Evolutionary conservation across 1,140 invertebrate genomes (phyloP).

Genomic region (Elymnias hypermnestra): DNA sequence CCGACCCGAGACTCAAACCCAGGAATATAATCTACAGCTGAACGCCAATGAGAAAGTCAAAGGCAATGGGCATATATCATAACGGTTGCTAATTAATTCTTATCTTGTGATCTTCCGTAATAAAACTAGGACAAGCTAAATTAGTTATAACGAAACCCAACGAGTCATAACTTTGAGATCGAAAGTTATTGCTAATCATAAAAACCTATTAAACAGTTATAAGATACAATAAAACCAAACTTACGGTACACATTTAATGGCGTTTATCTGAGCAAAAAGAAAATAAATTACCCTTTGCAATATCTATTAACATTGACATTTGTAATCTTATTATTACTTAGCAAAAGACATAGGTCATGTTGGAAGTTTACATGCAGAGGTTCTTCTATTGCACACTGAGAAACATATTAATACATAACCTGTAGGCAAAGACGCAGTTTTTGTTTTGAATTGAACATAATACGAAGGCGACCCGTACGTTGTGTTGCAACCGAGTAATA

Average conservation of each 20-base stretch:
- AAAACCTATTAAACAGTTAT: background rate
- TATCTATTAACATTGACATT: conserved; percentile 60
- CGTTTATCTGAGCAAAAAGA: conserved; percentile 8
- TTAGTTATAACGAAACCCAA: background rate
- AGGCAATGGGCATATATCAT: too few species aligned
- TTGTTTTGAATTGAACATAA: conserved; percentile 32
- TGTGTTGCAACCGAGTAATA: conserved; percentile 61
- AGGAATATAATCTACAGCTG: too few species aligned
- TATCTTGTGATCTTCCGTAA: conserved; percentile 13
- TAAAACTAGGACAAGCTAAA: conserved; percentile 7
- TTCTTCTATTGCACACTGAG: conserved; percentile 6
- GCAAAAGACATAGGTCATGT: conserved; percentile 42
- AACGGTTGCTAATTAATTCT: conserved; percentile 11
- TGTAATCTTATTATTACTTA: conserved; percentile 49
- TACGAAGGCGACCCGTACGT: conserved; percentile 32
- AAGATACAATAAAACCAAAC: background rate
- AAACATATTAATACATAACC: conserved; percentile 7
- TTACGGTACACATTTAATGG: conserved; percentile 1
- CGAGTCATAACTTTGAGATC: background rate
- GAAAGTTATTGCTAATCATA: background rate
- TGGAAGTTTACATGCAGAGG: conserved; percentile 38
- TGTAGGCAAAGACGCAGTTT: conserved; percentile 5
- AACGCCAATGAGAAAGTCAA: too few species aligned
- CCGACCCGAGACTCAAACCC: too few species aligned
- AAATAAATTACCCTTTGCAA: conserved; percentile 37